A percentile compares a stretch with the other conserved stretches of the same genome.
Conservation (phyloP, 2,888 invertebrate genomes). For the Didymodactylos carnosus region DNA sequence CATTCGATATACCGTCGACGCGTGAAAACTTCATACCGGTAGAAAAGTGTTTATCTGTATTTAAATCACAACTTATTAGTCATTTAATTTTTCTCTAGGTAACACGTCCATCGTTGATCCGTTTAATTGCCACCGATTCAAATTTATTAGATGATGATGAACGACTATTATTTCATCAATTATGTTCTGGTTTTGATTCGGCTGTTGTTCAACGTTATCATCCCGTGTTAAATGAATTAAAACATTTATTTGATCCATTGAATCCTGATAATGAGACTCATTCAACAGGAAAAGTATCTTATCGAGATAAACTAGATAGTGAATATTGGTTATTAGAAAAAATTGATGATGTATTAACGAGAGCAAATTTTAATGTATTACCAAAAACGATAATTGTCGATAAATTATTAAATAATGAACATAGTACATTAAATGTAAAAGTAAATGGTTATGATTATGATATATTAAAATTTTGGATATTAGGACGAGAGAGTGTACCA, state of each 20-base stretch:
- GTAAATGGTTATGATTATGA: conserved; percentile 27
- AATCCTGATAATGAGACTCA: conserved; percentile 33
- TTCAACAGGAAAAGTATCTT: conserved; percentile 22
- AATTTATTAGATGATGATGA: neutral
- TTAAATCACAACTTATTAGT: no score
- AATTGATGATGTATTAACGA: conserved; percentile 25
- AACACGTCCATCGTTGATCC: neutral
- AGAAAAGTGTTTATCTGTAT: neutral
- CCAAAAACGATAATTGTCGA: conserved; percentile 19
- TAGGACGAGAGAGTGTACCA: conserved; percentile 23
- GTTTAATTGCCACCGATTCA: neutral
- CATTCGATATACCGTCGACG: neutral
- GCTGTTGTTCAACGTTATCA: conserved; percentile 28
- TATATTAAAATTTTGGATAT: conserved; percentile 28
- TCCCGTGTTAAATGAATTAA: conserved; percentile 25
- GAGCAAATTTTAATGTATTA: conserved; percentile 30
- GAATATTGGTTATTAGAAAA: conserved; percentile 31
- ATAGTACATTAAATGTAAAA: conserved; percentile 21
- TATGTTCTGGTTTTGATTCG: conserved; percentile 26
- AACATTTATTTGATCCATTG: conserved; percentile 30
- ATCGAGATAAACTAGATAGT: conserved; percentile 27
- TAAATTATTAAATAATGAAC: neutral
- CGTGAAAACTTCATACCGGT: neutral
- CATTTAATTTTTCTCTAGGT: neutral
- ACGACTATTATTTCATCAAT: conserved; percentile 21